phyloP scores from a whole-genome alignment of 1,140 invertebrate species.

The Heliothis virescens region DNA sequence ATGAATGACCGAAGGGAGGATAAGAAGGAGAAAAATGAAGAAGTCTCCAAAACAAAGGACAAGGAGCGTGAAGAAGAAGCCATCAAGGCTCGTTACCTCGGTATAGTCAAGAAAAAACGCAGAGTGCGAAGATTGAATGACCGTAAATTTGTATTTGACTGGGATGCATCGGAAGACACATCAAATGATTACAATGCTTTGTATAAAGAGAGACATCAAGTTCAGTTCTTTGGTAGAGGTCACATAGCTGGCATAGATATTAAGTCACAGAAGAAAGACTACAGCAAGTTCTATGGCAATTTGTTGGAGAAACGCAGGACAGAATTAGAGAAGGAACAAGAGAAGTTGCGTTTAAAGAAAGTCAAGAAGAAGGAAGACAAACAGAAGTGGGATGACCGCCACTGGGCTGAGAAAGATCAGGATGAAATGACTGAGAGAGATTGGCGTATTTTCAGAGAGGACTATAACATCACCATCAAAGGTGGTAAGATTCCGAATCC shows the following conservation, averaged over 20 bases:
- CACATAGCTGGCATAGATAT: slow-evolving; percentile 99
- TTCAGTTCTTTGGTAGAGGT: slow-evolving; percentile 99
- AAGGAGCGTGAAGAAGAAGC: slow-evolving; percentile 97
- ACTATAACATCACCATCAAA: slow-evolving; percentile 99
- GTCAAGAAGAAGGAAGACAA: slow-evolving; percentile 98
- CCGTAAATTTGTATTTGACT: slow-evolving; percentile 99
- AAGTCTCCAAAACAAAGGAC: slow-evolving; percentile 91
- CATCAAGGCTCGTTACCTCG: slow-evolving; percentile 98
- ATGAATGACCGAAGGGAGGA: slow-evolving; percentile 73
- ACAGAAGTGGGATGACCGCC: slow-evolving; percentile 99
- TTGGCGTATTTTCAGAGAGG: slow-evolving; percentile 99
- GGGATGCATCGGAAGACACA: slow-evolving; percentile 99
- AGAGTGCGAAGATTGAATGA: slow-evolving; percentile 97
- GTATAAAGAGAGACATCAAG: slow-evolving; percentile 98
- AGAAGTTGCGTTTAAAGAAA: slow-evolving; percentile 97
- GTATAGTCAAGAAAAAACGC: slow-evolving; percentile 97
- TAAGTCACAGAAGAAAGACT: slow-evolving; percentile 98
- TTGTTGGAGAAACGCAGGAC: slow-evolving; percentile 97
- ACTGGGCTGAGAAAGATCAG: slow-evolving; percentile 98
- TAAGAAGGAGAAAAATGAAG: slow-evolving; percentile 82
- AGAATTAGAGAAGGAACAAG: slow-evolving; percentile 99
- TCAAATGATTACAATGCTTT: slow-evolving; percentile 98
- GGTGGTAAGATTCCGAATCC: slow-evolving; percentile 99
- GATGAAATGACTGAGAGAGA: slow-evolving; percentile 99
- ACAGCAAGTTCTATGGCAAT: slow-evolving; percentile 99